Evolutionary conservation across 2,888 invertebrate genomes (phyloP).

Genomic region (Trypoxylon attenuatum): DNA sequence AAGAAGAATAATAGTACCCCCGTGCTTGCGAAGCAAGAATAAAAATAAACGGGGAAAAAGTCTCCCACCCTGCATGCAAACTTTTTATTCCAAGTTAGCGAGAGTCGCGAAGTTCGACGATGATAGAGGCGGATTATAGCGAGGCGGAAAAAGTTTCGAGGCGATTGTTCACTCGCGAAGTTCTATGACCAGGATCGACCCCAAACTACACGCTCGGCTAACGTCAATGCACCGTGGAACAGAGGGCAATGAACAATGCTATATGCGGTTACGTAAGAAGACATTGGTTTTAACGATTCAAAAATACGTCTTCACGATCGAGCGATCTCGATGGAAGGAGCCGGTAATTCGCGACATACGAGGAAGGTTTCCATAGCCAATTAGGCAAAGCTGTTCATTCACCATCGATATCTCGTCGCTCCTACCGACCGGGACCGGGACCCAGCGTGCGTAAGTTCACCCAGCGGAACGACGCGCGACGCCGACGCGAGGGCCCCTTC

Average conservation of each 20-base stretch:
- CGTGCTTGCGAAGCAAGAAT: too few species aligned
- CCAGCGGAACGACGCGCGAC: not conserved
- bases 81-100: too few species aligned
- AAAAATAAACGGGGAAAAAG: too few species aligned
- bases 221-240: not conserved
- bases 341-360: not conserved
- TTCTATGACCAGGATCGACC: not conserved
- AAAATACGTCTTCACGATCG: not conserved
- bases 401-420: not conserved
- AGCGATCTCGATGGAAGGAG: not conserved
- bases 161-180: not conserved
- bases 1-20: too few species aligned
- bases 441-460: not conserved
- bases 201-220: not conserved
- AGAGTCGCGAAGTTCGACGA: too few species aligned
- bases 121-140: too few species aligned
- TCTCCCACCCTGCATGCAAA: too few species aligned
- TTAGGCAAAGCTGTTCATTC: not conserved
- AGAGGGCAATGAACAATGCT: not conserved
- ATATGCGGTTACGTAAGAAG: not conserved
- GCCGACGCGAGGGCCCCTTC: conserved; percentile 1
- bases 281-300: not conserved
- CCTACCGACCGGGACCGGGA: not conserved
- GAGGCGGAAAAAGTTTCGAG: too few species aligned
- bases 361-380: not conserved